Base-by-base conservation (phyloP, 2,888 invertebrate genomes). In the Troglohyphantes excavatus region DNA sequence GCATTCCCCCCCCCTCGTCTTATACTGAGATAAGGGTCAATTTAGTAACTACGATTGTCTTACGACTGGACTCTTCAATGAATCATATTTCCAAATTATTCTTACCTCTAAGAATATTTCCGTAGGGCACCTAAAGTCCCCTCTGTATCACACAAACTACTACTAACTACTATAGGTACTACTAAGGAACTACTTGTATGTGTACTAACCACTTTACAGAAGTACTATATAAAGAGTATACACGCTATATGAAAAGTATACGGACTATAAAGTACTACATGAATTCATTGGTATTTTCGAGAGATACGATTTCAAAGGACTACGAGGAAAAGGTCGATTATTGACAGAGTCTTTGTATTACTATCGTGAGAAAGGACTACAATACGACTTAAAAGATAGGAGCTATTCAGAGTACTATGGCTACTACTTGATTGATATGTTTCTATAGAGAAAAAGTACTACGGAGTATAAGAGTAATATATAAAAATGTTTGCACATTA, bases 81-180 rank as follows among this genome's bases (percentile, higher is more conserved):
- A 23, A 26, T 27, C 26, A 59, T 23, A 61, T 46, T 72, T 83
- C 27, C 27, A 61, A 87, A 72, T 59, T 21, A 39, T 75, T 82
- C 82, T 89, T 82, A 82, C 88, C 82, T 82, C 59, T 19, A 59
- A 27, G 33, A 63, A 26, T 26, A 68, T 59, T 23, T 89, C 88
- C 88, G 67, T 21, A 43, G 61, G 73, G 27, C 59, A 46, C 61
- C n/a, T 79, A 72, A 53, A 59, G 21, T 63, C 76, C 81, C 68
- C 29, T 61, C n/a, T 26, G 73, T 53, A 29, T 29, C 23, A 67
- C 33, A 75, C n/a, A 13, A 82, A 88, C 82, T 82, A 82, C 21
- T 19, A 82, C 88, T 88, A 89, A 82, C 82, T 89, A 89, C 88
- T 46, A 82, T 13, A 67, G 81, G 76, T 26, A 82, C 88, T 86